Conservation (phyloP, 2,113 vertebrate genomes). For the Drymodes brunneopygia region DNA sequence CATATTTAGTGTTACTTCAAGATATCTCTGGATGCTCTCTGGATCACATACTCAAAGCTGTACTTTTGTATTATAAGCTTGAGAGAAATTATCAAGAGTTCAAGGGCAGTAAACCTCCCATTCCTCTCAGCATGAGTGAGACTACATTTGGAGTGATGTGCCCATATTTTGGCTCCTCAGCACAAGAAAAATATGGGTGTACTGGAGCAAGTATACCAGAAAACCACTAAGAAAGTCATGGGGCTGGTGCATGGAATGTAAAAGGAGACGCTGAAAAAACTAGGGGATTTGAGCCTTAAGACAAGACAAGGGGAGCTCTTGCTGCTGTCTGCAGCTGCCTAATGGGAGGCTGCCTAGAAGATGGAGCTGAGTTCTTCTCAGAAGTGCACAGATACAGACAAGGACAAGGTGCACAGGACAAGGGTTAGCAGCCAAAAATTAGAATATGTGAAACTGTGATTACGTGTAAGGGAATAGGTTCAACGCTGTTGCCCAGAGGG, state of each 20-base stretch:
- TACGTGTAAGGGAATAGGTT: not conserved
- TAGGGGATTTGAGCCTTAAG: rapidly evolving
- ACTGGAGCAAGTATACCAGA: not conserved
- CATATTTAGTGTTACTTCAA: not conserved
- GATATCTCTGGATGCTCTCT: not conserved
- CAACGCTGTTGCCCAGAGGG: not conserved
- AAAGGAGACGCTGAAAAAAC: not conserved
- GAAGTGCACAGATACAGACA: not conserved
- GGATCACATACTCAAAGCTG: not conserved
- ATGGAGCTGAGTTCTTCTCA: not conserved
- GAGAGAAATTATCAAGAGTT: not conserved
- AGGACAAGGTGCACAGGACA: not conserved
- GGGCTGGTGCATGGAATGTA: not conserved
- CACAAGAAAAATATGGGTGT: not conserved
- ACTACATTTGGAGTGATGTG: not conserved
- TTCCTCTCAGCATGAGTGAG: not conserved
- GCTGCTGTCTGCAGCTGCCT: not conserved
- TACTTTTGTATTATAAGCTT: not conserved
- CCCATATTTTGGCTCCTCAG: not conserved
- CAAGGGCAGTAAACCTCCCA: not conserved
- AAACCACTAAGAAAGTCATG: not conserved
- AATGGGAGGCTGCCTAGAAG: not conserved
- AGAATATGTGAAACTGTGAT: not conserved
- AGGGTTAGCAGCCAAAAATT: not conserved
- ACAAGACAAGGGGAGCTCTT: not conserved